phyloP scores from a whole-genome alignment of 2,113 vertebrate genomes.

The Neopipo cinnamomea region DNA sequence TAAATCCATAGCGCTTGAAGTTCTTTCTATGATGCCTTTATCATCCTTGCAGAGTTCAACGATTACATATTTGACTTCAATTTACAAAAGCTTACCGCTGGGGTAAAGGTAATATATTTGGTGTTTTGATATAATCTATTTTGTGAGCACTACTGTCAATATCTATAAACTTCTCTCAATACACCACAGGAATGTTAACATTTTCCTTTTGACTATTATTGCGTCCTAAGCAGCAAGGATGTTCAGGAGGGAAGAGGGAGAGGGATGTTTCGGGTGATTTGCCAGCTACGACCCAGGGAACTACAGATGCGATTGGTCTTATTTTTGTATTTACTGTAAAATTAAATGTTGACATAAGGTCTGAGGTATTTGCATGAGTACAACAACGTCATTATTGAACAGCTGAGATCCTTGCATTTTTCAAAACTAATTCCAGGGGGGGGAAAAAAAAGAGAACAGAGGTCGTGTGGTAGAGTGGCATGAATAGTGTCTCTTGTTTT shows the following conservation, averaged over 20 bases:
- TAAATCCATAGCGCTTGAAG: conserved; percentile 3
- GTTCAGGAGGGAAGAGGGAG: background rate
- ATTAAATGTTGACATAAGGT: conserved; percentile 65
- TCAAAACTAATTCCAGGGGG: conserved; percentile 9
- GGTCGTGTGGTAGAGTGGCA: background rate
- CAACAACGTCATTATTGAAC: conserved; percentile 61
- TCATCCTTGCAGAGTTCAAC: conserved; percentile 39
- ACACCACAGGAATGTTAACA: conserved; percentile 61
- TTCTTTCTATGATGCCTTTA: conserved; percentile 44
- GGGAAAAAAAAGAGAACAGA: background rate
- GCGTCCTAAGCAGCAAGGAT: conserved; percentile 45
- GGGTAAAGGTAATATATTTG: conserved; percentile 49
- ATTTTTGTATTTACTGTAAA: conserved; percentile 68
- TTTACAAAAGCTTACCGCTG: conserved; percentile 56
- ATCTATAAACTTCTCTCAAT: conserved; percentile 67
- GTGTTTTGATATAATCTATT: conserved; percentile 60
- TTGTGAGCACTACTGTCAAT: conserved; percentile 62
- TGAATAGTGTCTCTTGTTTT: conserved; percentile 59
- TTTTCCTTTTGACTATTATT: conserved; percentile 60
- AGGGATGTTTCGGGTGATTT: conserved; percentile 22
- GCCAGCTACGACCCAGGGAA: conserved; percentile 33
- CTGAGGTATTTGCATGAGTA: conserved; percentile 57
- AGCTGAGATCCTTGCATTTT: conserved; percentile 54
- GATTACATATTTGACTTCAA: conserved; percentile 67
- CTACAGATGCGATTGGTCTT: conserved; percentile 31